Conservation (phyloP, 2,888 invertebrate species). For the Drosophila anomelani region DNA sequence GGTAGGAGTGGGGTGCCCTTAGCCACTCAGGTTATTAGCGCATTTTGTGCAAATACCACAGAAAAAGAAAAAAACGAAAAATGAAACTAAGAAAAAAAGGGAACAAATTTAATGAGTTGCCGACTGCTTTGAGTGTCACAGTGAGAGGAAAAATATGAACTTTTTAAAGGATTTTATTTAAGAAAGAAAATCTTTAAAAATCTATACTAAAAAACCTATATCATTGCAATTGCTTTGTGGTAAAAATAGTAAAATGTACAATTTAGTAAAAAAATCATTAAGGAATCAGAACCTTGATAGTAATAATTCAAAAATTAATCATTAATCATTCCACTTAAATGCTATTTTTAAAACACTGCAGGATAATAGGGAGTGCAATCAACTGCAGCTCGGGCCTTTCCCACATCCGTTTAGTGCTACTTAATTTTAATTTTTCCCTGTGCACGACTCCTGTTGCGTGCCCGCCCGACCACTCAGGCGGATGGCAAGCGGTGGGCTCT, state of each 20-base stretch:
- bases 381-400: conserved; percentile 5
- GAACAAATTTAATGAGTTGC: conserved; percentile 64
- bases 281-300: not conserved
- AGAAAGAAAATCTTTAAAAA: not conserved
- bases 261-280: not conserved
- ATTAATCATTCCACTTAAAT: not conserved
- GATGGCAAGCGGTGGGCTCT: conserved; percentile 47
- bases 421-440: conserved; percentile 28
- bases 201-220: not conserved
- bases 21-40: conserved; percentile 65
- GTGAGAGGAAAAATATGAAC: conserved; percentile 2
- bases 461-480: conserved; percentile 11
- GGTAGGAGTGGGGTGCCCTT: not conserved
- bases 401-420: conserved; percentile 3
- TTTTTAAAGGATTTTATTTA: not conserved
- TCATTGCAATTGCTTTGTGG: not conserved
- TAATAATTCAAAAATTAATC: not conserved
- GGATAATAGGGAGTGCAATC: conserved; percentile 2
- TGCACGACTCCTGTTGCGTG: conserved; percentile 38
- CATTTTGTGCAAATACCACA: conserved; percentile 68
- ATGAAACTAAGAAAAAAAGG: conserved; percentile 33
- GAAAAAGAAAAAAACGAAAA: conserved; percentile 13
- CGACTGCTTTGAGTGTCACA: conserved; percentile 24
- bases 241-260: not conserved
- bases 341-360: not conserved